A percentile compares a stretch with the other conserved stretches of the same genome.
phyloP scores from a whole-genome alignment of 2,113 vertebrate species.

The Tachycineta bicolor region DNA sequence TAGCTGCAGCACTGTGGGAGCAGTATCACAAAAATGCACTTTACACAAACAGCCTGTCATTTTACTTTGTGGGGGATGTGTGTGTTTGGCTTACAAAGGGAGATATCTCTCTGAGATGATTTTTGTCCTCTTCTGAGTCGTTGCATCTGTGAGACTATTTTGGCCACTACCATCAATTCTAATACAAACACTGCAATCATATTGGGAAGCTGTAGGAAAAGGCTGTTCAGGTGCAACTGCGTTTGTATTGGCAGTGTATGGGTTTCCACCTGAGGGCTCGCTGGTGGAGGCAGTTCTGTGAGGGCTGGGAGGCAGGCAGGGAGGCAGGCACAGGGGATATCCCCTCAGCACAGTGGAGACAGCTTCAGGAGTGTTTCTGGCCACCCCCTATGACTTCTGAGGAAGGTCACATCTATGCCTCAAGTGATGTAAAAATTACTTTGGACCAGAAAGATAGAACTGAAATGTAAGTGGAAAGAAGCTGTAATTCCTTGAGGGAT shows the following conservation, averaged over 20 bases:
- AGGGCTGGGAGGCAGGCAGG: not conserved
- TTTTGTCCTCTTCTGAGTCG: not conserved
- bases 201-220: not conserved
- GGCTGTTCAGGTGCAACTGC: not conserved
- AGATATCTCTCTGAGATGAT: not conserved
- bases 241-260: not conserved
- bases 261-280: not conserved
- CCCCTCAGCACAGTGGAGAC: not conserved
- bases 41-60: not conserved
- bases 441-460: not conserved
- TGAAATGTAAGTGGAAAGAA: not conserved
- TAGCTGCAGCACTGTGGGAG: slow-evolving; percentile 1
- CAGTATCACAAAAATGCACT: slow-evolving; percentile 5
- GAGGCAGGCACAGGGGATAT: not conserved
- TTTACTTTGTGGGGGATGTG: not conserved
- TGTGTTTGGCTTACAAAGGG: not conserved
- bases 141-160: not conserved
- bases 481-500: not conserved
- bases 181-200: not conserved
- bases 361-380: not conserved
- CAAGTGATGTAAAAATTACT: not conserved
- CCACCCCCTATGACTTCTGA: not conserved
- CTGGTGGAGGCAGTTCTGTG: not conserved
- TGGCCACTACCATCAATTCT: not conserved
- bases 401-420: not conserved